Percentiles rank a stretch among this genome's conserved stretches.
Conservation (phyloP, 1,140 invertebrate genomes). For the Laodelphax striatellus region DNA sequence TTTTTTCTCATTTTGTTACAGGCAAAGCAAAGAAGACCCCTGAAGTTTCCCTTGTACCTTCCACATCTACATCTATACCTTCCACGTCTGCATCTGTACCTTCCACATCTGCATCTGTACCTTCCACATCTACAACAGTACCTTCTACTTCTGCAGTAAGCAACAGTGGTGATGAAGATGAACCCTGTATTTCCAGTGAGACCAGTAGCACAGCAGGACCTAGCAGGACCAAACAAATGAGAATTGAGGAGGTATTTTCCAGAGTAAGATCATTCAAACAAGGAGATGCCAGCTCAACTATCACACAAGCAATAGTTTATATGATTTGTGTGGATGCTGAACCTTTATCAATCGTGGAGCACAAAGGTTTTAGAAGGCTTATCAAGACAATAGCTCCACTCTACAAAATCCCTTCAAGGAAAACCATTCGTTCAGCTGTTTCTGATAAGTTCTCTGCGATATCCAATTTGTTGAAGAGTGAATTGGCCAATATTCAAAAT, state of each 20-base stretch:
- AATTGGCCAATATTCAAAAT: slow-evolving; percentile 5
- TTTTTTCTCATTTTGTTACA: no score
- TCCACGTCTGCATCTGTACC: no score
- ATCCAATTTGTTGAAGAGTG: slow-evolving; percentile 21
- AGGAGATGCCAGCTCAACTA: slow-evolving; percentile 5
- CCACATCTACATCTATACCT: no score
- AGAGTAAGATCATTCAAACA: slow-evolving; percentile 9
- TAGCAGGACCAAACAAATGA: no score
- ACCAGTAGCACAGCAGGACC: no score
- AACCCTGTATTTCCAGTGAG: no score
- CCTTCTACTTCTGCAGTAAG: no score
- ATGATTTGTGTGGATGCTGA: slow-evolving; percentile 31
- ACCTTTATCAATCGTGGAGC: slow-evolving; percentile 29
- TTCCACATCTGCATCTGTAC: no score
- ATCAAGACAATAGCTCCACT: slow-evolving; percentile 27
- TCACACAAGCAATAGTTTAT: slow-evolving; percentile 18
- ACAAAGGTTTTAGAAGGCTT: slow-evolving; percentile 29
- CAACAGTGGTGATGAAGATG: no score
- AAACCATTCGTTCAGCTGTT: slow-evolving; percentile 11
- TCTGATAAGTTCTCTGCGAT: slow-evolving; percentile 29
- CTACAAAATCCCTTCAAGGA: slow-evolving; percentile 29
- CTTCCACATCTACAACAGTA: no score
- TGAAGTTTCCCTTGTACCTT: no score
- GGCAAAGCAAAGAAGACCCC: no score
- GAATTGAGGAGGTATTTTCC: slow-evolving; percentile 2